A percentile compares a stretch with the other conserved stretches of the same genome.
These are phyloP conservation scores for Diploptera punctata DNA, from an alignment of 2,888 invertebrate species.

Conservation along the genomic window DNA sequence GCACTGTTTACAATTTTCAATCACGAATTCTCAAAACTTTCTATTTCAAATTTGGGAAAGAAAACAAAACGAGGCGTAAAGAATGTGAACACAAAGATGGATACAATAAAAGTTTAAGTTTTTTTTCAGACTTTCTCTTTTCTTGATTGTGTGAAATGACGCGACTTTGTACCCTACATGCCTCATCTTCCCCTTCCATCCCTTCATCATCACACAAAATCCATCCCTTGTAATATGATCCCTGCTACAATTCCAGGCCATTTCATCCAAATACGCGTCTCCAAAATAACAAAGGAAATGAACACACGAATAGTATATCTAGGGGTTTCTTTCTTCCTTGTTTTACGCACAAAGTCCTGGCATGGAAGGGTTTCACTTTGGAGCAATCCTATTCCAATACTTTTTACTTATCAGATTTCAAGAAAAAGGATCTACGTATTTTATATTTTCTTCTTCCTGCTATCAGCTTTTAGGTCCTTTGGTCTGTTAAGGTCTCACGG, in stretches of 20 bases:
- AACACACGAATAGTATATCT: neutral
- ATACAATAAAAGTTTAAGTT: neutral
- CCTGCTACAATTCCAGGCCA: neutral
- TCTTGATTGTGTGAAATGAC: slow-evolving; percentile 2
- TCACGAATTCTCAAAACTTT: neutral
- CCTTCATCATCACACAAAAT: too few relatives aligned
- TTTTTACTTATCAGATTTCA: neutral
- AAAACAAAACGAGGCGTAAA: neutral
- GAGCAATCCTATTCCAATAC: slow-evolving; percentile 12
- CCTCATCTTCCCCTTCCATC: neutral
- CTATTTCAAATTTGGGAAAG: neutral
- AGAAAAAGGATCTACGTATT: neutral
- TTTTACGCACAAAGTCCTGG: neutral
- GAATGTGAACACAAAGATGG: neutral
- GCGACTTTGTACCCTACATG: neutral
- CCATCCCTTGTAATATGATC: slow-evolving; percentile 7
- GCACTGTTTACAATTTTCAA: neutral
- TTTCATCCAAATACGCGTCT: slow-evolving; percentile 1
- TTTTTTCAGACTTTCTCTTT: neutral
- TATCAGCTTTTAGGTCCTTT: too few relatives aligned
- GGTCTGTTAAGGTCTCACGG: too few relatives aligned
- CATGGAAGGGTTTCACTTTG: neutral
- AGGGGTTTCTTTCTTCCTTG: neutral
- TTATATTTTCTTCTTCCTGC: too few relatives aligned
- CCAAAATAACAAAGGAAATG: slow-evolving; percentile 10